These are phyloP conservation scores for Centropyge bicolor DNA, from an alignment of 2,797 vertebrate species.

Conservation along the genomic window DNA sequence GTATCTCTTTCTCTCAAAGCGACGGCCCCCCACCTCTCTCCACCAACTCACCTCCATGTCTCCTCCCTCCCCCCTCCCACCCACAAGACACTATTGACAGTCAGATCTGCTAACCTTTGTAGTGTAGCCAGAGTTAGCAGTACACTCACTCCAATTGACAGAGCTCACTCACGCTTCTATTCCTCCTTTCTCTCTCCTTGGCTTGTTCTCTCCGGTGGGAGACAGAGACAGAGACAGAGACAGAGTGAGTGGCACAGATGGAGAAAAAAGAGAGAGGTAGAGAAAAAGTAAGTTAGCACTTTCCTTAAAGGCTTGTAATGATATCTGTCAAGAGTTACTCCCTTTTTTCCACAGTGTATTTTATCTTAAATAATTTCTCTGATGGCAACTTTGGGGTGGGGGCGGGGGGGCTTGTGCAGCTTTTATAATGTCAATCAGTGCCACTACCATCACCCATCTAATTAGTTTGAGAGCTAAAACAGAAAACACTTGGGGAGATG, in stretches of 20 bases:
- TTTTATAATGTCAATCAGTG: conserved; percentile 97
- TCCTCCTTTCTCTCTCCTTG: conserved; percentile 49
- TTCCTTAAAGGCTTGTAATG: conserved; percentile 93
- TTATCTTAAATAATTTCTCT: conserved; percentile 96
- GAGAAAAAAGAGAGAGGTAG: conserved; percentile 59
- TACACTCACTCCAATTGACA: conserved; percentile 94
- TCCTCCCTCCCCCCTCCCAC: conserved; percentile 75
- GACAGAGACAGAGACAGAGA: conserved; percentile 80
- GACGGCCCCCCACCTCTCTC: conserved; percentile 75
- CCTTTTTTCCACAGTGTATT: conserved; percentile 85
- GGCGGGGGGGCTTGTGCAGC: conserved; percentile 88
- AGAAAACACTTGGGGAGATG: conserved; percentile 92
- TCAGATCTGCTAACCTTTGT: conserved; percentile 99
- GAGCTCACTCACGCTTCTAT: conserved; percentile 87
- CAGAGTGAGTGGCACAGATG: conserved; percentile 59
- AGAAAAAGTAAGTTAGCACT: conserved; percentile 87
- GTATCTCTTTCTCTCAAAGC: conserved; percentile 99
- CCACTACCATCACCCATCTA: conserved; percentile 90
- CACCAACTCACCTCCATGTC: conserved; percentile 80
- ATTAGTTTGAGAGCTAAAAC: conserved; percentile 94
- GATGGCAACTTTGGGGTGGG: conserved; percentile 91
- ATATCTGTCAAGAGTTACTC: conserved; percentile 90
- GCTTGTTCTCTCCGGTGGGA: conserved; percentile 61
- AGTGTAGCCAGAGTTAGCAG: conserved; percentile 98
- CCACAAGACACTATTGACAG: conserved; percentile 96